Evolutionary conservation across 1,140 invertebrate genomes (phyloP), one percentile per base, ranked within the genome.

Genomic region (Drosophila cardini): DNA sequence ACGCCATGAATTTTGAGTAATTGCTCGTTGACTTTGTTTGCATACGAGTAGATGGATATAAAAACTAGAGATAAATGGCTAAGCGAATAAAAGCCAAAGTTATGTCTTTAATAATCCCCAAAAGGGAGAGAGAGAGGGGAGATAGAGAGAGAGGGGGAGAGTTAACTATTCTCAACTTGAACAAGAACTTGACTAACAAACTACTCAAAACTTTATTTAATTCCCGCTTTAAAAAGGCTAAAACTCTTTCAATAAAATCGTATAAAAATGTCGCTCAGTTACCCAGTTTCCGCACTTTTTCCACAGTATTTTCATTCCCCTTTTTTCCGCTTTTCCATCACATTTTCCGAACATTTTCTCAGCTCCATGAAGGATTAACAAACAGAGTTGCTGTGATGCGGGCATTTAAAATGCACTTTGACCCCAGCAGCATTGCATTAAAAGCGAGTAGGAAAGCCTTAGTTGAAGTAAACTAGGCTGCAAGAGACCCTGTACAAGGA

Each of bases 341-440:
- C 21, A 26, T 26, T 26, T 26, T 26, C 21, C 21, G 21, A 26
- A 26, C 21, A 40, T 46, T 46, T 18, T 9, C 43, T 18, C 18
- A 50, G 21, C 21, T 13, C 21, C 46, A 86, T 82, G 82, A 78
- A 82, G 82, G 67, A 82, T 86, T 86, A 76, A 86, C 71, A 76
- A 80, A 72, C 57, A 87, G 78, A 82, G 68, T 69, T 62, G 45
- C 30, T 64, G 77, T 46, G 62, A 67, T 57, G 38, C 38, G 68
- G 58, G 61, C 64, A 86, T 87, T 89, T 89, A 87, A 87, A 87
- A 89, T 87, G 76, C 84, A 87, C 84, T 87, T 87, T 87, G 83
- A 72, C 16, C 26, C 34, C 60, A 26, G 36, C 36, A 63, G 30
- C 36, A 42, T 30, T 50, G 60, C 60, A 50, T 30, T 34, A 38